Base-by-base conservation (phyloP, 2,113 vertebrate species). In the Atherinomorus stipes region DNA sequence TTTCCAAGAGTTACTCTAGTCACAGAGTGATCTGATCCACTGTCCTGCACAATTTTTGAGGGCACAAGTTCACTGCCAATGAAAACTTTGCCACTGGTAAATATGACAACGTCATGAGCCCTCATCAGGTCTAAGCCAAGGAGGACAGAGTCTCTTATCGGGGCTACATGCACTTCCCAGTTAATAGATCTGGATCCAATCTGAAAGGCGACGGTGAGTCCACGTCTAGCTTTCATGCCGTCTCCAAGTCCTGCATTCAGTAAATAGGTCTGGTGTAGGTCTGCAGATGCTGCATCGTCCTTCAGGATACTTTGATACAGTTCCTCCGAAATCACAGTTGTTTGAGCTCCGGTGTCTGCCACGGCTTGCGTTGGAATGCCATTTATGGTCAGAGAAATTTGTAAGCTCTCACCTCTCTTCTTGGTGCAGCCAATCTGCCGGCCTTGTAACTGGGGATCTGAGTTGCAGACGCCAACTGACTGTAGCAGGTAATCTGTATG, bases 241-340 rank as follows among this genome's bases (percentile, higher is more conserved):
- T 60, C 37, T 23, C 57, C n/a, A 42, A 60, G 11, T 60, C 37
- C 37, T 60, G 22, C 58, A 18, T 61, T 61, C 22, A 42, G 37
- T 42, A 60, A 21, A 13, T 60, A 42, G 11, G 58, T 42, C 3
- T 61, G 13, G 7, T 25, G 13, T 23, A 25, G 21, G 2, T 60
- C 13, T 42, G 6, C 6, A 18, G 53, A 26, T 28, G 26, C 15
- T 31, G 26, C 16, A 2, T 44, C 25, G 5, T 23, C 4, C 13
- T 25, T 25, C 22, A 25, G n/a, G 18, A 60, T 22, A 18, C 38
- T 60, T 12, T 60, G 58, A 13, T 40, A 42, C 4, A 60, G 37
- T 22, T 44, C 57, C 7, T 40, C 37, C 23, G 58, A 61, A 12
- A 44, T 61, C 22, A 61, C 37, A 25, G 58, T 61, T 26, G 31